Conservation (phyloP, 2,113 vertebrate species). For the Hypomesus transpacificus region DNA sequence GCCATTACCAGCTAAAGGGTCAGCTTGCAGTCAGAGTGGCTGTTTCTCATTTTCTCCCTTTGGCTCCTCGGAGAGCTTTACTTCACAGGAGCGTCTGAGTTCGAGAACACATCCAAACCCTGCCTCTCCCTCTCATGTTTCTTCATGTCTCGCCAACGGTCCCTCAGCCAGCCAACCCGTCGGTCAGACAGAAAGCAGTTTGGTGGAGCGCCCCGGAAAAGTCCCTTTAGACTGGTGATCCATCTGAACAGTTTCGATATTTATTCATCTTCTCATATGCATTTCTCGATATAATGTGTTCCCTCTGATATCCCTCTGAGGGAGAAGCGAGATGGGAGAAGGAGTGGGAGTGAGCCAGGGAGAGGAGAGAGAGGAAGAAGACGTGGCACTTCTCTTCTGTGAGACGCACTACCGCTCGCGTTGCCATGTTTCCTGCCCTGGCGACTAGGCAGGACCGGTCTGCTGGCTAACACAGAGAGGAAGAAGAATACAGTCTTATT, state of each 20-base stretch:
- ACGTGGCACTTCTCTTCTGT: constrained; percentile 64
- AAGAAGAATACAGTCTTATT: too few relatives aligned
- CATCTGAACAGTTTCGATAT: too few relatives aligned
- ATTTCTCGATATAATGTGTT: constrained; percentile 21
- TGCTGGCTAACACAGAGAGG: constrained; percentile 52
- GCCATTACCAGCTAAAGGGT: constrained; percentile 58
- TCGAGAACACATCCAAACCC: too few relatives aligned
- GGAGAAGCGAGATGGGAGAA: constrained; percentile 42
- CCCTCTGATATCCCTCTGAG: constrained; percentile 43
- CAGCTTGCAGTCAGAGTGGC: constrained; percentile 63
- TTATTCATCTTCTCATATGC: too few relatives aligned
- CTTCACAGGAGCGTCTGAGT: background rate
- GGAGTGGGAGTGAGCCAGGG: constrained; percentile 45
- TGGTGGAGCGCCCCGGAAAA: too few relatives aligned
- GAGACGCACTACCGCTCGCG: constrained; percentile 61
- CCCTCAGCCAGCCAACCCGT: too few relatives aligned
- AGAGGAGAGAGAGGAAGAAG: constrained; percentile 49
- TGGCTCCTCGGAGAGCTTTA: constrained; percentile 21
- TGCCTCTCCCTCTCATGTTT: too few relatives aligned
- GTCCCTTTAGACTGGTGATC: too few relatives aligned
- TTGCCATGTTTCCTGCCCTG: constrained; percentile 58
- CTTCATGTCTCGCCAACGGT: too few relatives aligned
- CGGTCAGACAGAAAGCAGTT: too few relatives aligned
- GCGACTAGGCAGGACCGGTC: constrained; percentile 59
- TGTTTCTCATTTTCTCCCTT: constrained; percentile 47